A percentile compares a stretch with the other conserved stretches of the same genome.
Conservation (phyloP, 2,888 invertebrate species). For the Podotricha telesiphe region DNA sequence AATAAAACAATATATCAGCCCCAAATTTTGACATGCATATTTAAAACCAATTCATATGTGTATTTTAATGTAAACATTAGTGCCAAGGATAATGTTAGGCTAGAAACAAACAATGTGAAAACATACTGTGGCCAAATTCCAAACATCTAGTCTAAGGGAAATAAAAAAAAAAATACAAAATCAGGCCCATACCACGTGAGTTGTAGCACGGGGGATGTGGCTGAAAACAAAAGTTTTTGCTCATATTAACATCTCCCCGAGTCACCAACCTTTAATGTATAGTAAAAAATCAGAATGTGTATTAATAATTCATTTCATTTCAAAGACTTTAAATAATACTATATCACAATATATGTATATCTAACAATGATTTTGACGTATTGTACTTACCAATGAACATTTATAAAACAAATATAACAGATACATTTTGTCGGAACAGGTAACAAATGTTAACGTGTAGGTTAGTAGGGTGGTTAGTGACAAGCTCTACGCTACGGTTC, state of each 20-base stretch:
- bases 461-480: slow-evolving; percentile 44
- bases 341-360: background rate
- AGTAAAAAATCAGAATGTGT: background rate
- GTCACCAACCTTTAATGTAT: slow-evolving; percentile 31
- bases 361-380: background rate
- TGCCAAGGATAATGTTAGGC: slow-evolving; percentile 16
- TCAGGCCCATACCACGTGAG: slow-evolving; percentile 46
- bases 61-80: slow-evolving; percentile 17
- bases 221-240: slow-evolving; percentile 40
- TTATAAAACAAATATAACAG: background rate
- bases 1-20: background rate
- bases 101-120: slow-evolving; percentile 18
- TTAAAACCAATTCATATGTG: slow-evolving; percentile 24
- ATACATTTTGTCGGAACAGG: background rate
- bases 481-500: slow-evolving; percentile 43
- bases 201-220: slow-evolving; percentile 43
- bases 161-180: slow-evolving; percentile 33
- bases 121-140: slow-evolving; percentile 28
- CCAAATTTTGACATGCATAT: slow-evolving; percentile 31
- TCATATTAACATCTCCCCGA: slow-evolving; percentile 30
- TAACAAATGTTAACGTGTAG: slow-evolving; percentile 21
- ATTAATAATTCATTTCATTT: background rate
- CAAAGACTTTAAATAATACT: background rate
- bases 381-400: slow-evolving; percentile 1
- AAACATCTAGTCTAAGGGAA: slow-evolving; percentile 36